Percentiles rank a stretch among this genome's conserved stretches.
These are phyloP conservation scores for Manis pentadactyla DNA, from an alignment of 2,797 vertebrate genomes.

Conservation along the genomic window DNA sequence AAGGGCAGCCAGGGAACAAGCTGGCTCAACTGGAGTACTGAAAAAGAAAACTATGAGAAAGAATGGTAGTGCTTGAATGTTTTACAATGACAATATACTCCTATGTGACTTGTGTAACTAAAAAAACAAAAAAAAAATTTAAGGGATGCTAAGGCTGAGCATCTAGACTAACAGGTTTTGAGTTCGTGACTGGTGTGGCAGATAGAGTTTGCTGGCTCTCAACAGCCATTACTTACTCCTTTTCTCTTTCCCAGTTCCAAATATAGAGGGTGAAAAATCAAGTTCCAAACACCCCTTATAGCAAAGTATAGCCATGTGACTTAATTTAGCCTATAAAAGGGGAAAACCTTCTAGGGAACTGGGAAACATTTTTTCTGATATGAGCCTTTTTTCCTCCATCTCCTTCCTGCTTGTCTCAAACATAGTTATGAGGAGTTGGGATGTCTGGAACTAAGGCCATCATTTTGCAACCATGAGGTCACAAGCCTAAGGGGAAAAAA, in stretches of 20 bases:
- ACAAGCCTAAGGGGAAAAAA: slow-evolving; percentile 35
- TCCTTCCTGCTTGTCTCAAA: neutral
- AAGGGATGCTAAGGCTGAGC: neutral
- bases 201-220: neutral
- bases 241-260: slow-evolving; percentile 8
- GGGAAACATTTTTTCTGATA: slow-evolving; percentile 9
- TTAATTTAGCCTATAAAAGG: neutral
- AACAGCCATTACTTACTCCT: slow-evolving; percentile 8
- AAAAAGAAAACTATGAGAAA: slow-evolving; percentile 5
- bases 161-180: slow-evolving; percentile 7
- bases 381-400: neutral
- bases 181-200: neutral
- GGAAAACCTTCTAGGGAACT: neutral
- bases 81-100: neutral
- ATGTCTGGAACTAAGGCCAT: slow-evolving; percentile 23
- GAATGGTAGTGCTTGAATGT: neutral
- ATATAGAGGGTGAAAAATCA: slow-evolving; percentile 29
- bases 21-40: neutral
- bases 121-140: neutral
- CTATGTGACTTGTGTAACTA: neutral
- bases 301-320: slow-evolving; percentile 11
- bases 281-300: neutral
- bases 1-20: neutral
- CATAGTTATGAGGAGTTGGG: neutral
- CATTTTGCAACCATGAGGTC: neutral